A percentile compares a stretch with the other conserved stretches of the same genome.
phyloP scores from a whole-genome alignment of 2,797 vertebrate species.

The Falco berigora region DNA sequence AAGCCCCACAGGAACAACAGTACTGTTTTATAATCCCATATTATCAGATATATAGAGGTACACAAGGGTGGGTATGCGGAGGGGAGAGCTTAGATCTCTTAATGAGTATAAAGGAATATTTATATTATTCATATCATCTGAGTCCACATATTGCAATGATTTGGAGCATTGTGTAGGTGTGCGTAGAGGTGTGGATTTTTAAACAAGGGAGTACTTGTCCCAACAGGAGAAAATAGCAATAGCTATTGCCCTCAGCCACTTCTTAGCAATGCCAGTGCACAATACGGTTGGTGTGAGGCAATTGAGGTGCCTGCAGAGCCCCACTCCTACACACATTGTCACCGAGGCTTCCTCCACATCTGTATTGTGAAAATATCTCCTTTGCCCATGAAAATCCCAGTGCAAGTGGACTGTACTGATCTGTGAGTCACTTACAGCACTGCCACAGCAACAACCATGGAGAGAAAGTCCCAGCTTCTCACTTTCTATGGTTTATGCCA shows the following conservation, averaged over 20 bases:
- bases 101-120: slow-evolving; percentile 13
- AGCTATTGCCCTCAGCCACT: not conserved
- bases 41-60: slow-evolving; percentile 27
- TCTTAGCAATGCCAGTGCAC: not conserved
- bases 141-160: not conserved
- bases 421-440: not conserved
- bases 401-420: not conserved
- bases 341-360: not conserved
- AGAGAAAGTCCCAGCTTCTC: not conserved
- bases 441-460: not conserved
- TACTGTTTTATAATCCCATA: not conserved
- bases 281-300: not conserved
- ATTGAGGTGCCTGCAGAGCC: not conserved
- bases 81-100: not conserved
- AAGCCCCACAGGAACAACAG: slow-evolving; percentile 33
- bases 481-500: not conserved
- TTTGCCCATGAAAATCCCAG: not conserved
- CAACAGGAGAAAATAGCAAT: not conserved
- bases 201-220: slow-evolving; percentile 25
- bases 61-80: not conserved
- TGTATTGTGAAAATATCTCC: not conserved
- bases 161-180: slow-evolving; percentile 15
- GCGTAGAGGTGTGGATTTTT: not conserved
- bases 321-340: not conserved
- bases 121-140: slow-evolving; percentile 8